These are phyloP conservation scores for Etia nguti DNA, from an alignment of 2,113 vertebrate species.

Conservation along the genomic window DNA sequence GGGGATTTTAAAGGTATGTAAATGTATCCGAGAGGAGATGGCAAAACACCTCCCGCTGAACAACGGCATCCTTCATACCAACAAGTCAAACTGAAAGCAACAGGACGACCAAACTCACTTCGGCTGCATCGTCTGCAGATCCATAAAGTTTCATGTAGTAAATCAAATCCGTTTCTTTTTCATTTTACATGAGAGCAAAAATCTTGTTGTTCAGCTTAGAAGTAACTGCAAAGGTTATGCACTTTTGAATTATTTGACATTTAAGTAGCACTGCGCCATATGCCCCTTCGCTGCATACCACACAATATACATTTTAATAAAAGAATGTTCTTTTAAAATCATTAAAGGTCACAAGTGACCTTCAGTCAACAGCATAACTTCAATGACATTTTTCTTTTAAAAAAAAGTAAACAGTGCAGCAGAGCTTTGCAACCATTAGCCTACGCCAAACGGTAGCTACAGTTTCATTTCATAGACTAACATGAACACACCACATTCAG, in stretches of 20 bases:
- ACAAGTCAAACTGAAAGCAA: background rate
- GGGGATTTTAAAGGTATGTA: background rate
- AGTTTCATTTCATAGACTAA: no score
- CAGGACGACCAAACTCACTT: background rate
- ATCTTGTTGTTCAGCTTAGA: background rate
- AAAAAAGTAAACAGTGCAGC: background rate
- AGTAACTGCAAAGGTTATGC: background rate
- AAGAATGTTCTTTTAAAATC: background rate
- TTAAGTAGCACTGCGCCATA: background rate
- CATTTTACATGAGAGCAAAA: background rate
- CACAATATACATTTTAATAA: background rate
- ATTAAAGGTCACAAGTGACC: background rate
- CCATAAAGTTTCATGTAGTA: background rate
- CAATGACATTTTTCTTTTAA: background rate
- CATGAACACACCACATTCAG: background rate
- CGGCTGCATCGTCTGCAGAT: background rate
- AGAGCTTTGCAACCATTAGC: background rate
- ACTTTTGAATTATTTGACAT: background rate
- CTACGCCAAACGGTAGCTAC: background rate
- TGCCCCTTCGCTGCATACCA: background rate
- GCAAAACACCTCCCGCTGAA: rapidly evolving
- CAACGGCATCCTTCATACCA: rapidly evolving
- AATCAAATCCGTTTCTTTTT: background rate
- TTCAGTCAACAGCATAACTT: background rate
- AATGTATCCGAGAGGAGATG: no score